Evolutionary conservation across 2,888 invertebrate genomes (phyloP).

Genomic region (Fragum fragum): DNA sequence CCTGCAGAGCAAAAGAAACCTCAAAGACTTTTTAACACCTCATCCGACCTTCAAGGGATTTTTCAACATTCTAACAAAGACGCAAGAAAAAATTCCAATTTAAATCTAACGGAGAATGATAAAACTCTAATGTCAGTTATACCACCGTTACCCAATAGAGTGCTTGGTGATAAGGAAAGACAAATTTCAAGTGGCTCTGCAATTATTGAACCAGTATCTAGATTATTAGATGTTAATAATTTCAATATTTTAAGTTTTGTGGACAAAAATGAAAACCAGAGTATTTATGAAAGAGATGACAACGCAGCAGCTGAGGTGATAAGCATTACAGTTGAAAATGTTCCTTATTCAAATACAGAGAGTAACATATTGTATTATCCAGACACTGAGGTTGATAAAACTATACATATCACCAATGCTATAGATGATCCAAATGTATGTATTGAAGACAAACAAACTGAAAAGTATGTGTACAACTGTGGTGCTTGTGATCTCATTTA

Average conservation of each 20-base stretch:
- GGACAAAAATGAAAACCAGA: background rate
- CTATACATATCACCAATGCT: background rate
- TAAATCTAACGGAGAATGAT: background rate
- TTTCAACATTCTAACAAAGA: background rate
- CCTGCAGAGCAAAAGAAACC: constrained; percentile 1
- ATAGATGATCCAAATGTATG: background rate
- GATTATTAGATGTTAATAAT: background rate
- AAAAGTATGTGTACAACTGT: constrained; percentile 7
- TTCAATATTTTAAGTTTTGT: background rate
- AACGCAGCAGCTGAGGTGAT: background rate
- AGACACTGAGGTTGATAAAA: background rate
- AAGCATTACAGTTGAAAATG: background rate
- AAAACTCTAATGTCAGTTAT: background rate
- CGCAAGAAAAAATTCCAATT: background rate
- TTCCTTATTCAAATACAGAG: constrained; percentile 7
- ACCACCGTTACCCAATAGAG: background rate
- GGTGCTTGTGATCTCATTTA: constrained; percentile 14
- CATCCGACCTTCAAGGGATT: background rate
- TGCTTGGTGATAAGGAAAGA: background rate
- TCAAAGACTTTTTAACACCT: background rate
- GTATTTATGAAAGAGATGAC: background rate
- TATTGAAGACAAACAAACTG: background rate
- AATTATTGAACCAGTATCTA: background rate
- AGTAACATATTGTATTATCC: background rate
- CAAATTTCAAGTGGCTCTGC: background rate